Conservation (phyloP, 2,113 vertebrate genomes). For the Butastur rufipennis region DNA sequence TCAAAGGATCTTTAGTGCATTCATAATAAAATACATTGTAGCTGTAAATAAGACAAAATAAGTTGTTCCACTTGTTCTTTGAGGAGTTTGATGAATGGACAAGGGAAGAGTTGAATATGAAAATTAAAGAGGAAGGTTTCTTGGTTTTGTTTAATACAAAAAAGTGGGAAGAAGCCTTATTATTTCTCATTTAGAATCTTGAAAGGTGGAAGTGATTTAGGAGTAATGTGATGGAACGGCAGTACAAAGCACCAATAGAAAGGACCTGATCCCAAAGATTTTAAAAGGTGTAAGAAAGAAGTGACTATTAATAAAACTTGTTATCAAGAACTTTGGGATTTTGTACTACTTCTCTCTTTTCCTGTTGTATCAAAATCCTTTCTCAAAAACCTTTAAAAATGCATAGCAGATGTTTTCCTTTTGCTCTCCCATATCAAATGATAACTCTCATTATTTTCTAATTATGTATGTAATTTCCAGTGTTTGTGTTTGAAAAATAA, state of each 20-base stretch:
- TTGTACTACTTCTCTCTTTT: neutral
- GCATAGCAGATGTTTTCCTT: neutral
- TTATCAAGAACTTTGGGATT: neutral
- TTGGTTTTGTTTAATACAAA: neutral
- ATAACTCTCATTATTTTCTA: neutral
- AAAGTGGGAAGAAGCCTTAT: neutral
- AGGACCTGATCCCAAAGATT: neutral
- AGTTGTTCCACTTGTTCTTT: neutral
- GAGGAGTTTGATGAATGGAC: neutral
- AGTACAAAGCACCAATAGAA: neutral
- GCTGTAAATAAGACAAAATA: neutral
- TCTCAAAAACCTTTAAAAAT: neutral
- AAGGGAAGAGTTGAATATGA: neutral
- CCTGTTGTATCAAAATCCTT: neutral
- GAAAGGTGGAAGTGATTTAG: neutral
- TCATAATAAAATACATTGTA: neutral
- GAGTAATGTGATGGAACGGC: accelerated
- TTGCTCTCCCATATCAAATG: neutral
- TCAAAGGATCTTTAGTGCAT: neutral
- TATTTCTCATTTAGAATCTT: neutral
- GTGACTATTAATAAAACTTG: neutral
- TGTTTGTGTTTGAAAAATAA: neutral
- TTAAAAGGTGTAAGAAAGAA: neutral
- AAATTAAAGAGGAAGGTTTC: neutral
- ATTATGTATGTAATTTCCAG: neutral